Base-by-base conservation (phyloP, 2,797 vertebrate species). In the Chrysocyon brachyurus region DNA sequence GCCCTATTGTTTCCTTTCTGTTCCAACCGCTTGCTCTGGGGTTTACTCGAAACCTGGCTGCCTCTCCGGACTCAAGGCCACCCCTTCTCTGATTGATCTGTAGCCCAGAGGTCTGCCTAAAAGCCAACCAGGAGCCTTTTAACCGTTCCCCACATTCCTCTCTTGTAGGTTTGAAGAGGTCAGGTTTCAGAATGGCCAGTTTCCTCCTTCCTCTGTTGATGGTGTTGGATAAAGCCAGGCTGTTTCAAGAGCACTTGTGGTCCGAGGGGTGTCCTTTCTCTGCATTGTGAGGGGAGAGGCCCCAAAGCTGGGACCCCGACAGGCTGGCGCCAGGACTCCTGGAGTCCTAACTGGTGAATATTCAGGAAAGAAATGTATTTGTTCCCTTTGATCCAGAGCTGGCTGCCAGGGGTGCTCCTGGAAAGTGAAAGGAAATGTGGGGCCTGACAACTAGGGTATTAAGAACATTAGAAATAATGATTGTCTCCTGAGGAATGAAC, bases 351-450 rank as follows among this genome's bases (percentile, higher is more conserved):
- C 91, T 52, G 64, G 78, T 64, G 52, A 82, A 52, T 86, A 90
- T 90, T 95, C 84, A 92, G 92, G 63, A 36, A n/a, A 96, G 95
- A 93, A 91, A 72, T 49, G 9, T 24, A 33, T 78, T 84, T 86
- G 36, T 96, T 90, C 22, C 56, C 61, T 97, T 70, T 97, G 92
- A 96, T 89, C 14, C 14, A 5, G 73, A 49, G n/a, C 86, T 36
- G 40, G 72, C 87, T 17, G 7, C 82, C 94, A 1, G 5, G 52
- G 88, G 24, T 46, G 22, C 54, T 31, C 12, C 88, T 85, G 56
- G 31, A 6, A 84, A 89, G 56, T 12, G 78, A 79, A 63, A 46
- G 88, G n/a, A 73, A 88, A 61, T 0, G 3, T 5, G 36, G 54
- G 52, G 28, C n/a, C 59, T 4, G 15, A 70, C 52, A 11, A 24